Conservation (phyloP, 2,797 vertebrate genomes). For the Sitta carolinensis region DNA sequence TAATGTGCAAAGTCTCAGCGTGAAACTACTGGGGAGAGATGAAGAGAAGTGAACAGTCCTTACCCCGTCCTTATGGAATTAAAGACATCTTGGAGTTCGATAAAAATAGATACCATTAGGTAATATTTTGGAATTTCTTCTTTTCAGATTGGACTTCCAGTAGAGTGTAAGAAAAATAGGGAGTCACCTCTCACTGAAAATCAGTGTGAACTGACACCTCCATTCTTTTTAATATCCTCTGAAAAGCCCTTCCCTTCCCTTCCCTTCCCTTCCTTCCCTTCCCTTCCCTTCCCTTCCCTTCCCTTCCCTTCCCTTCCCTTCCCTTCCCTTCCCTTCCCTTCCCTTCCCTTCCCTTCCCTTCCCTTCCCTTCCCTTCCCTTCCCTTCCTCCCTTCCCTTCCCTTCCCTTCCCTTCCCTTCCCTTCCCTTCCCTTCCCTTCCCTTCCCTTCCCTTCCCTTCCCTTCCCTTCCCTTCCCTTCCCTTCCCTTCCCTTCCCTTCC, state of each 20-base stretch:
- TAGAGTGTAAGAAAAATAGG: not conserved
- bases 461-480: not conserved
- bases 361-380: no score
- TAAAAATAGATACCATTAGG: not conserved
- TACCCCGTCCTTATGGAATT: not conserved
- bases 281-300: no score
- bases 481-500: not conserved
- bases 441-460: not conserved
- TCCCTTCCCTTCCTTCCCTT: no score
- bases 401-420: no score
- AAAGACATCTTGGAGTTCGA: not conserved
- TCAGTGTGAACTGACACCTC: not conserved
- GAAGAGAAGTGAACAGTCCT: not conserved
- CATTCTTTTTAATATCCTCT: not conserved
- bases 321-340: no score
- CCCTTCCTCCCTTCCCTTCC: no score
- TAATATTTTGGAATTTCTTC: not conserved
- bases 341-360: no score
- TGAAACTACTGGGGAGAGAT: not conserved
- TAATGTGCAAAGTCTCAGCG: not conserved
- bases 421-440: not conserved
- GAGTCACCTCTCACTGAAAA: not conserved
- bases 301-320: no score
- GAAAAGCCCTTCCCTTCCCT: not conserved
- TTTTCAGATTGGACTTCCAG: not conserved